Evolutionary conservation across 2,888 invertebrate species (phyloP).

Genomic region (Harpalus rufipes): DNA sequence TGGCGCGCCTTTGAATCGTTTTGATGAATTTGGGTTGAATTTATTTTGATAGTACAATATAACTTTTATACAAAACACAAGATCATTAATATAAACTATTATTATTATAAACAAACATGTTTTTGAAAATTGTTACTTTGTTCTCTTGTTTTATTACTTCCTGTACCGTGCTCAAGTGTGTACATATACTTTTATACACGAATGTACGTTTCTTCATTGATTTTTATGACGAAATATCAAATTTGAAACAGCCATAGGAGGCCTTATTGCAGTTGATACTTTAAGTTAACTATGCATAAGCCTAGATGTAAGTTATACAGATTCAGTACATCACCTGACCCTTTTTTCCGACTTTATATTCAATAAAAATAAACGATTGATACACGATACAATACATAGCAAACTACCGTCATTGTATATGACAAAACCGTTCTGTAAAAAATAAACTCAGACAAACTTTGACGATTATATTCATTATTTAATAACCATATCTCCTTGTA

Average conservation of each 20-base stretch:
- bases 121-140: constrained; percentile 60
- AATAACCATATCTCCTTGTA: background rate
- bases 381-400: constrained; percentile 57
- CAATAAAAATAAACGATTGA: constrained; percentile 30
- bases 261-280: constrained; percentile 67
- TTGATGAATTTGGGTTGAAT: constrained; percentile 60
- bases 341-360: constrained; percentile 46
- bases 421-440: constrained; percentile 56
- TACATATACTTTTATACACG: constrained; percentile 66
- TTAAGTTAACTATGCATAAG: constrained; percentile 67
- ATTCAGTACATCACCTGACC: constrained; percentile 59
- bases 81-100: constrained; percentile 61
- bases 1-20: constrained; percentile 54
- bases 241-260: constrained; percentile 66
- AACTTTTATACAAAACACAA: constrained; percentile 66
- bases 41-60: constrained; percentile 67
- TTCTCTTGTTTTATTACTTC: constrained; percentile 59
- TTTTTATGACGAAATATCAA: constrained; percentile 63
- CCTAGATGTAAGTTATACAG: constrained; percentile 64
- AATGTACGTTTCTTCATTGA: constrained; percentile 60
- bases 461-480: constrained; percentile 49
- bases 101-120: constrained; percentile 53
- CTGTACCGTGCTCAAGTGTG: constrained; percentile 62
- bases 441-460: constrained; percentile 61
- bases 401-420: constrained; percentile 48